Base-by-base conservation (phyloP, 2,797 vertebrate species). In the Heterohyrax brucei region DNA sequence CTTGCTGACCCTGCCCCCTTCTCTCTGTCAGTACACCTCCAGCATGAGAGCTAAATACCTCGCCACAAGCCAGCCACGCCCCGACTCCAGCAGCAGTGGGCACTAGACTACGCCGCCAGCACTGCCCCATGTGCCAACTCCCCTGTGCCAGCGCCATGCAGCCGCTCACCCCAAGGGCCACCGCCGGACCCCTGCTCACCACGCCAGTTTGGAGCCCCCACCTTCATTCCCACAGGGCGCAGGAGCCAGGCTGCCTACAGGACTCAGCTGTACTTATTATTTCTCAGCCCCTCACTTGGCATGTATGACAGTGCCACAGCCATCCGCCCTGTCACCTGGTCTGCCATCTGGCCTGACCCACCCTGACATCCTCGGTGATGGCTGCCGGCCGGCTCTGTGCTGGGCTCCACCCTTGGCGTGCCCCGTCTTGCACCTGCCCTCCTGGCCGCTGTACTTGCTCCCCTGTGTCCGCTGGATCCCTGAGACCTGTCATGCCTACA, bases 21-120 rank as follows among this genome's bases (percentile, higher is more conserved):
- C 70, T 99, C 96, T 98, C 95, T 96, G 93, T 98, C 98, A 99
- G 99, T 99, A 99, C 99, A 99, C 99, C 94, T 99, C 99, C 99
- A 99, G 99, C 99, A 99, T 99, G 99, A 99, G 99, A 98, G 99
- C 99, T 75, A 99, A 99, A 99, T 99, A 99, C 99, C 99, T 99
- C 98, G 99, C 99, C 98, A 99, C 99, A 97, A 99, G 99, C 98
- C 98, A 99, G 98, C 98, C 98, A 97, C 99, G 99, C 96, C 99
- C 99, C 14, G 99, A 99, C 98, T 99, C 99, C 97, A 99, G 97
- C 97, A 98, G 97, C 98, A 99, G 95, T 93, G 97, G 98, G 66
- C 99, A 99, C 96, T 99, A 99, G 98, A 98, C 97, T 59, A 9
- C 97, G 81, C 91, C 93, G 97, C 96, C 97, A 92, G 96, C 97